Conservation (phyloP, 2,888 invertebrate species). For the Euplagia quadripunctaria region DNA sequence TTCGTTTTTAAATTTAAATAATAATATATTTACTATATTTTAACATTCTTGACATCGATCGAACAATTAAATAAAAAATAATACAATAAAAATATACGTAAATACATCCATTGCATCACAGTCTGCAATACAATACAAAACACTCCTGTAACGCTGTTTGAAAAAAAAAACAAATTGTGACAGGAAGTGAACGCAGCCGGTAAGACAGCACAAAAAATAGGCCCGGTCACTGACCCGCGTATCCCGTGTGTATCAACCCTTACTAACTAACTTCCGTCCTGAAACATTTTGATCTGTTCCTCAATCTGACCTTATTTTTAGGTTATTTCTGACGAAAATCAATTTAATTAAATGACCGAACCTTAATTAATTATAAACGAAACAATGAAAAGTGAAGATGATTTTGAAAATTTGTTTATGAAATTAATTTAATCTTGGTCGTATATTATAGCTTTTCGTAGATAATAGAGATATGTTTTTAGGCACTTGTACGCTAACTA, state of each 20-base stretch:
- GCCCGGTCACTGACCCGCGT: constrained; percentile 74
- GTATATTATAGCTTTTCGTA: too few relatives aligned
- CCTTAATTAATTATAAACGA: constrained; percentile 10
- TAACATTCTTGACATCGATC: too few relatives aligned
- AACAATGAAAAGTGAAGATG: not conserved
- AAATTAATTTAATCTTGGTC: not conserved
- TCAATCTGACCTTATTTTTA: constrained; percentile 39
- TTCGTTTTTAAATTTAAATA: too few relatives aligned
- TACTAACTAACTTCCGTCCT: constrained; percentile 52
- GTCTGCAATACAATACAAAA: constrained; percentile 56
- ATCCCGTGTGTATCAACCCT: constrained; percentile 62
- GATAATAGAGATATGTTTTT: too few relatives aligned
- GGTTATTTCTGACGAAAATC: constrained; percentile 20
- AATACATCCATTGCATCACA: constrained; percentile 37
- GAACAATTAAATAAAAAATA: too few relatives aligned
- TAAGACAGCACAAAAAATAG: constrained; percentile 69
- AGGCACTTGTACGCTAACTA: too few relatives aligned
- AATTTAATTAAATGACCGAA: constrained; percentile 28
- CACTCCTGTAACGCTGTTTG: constrained; percentile 72
- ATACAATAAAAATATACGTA: not conserved
- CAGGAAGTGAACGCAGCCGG: constrained; percentile 83
- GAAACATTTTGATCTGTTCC: constrained; percentile 42
- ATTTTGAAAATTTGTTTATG: not conserved
- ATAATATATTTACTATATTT: too few relatives aligned
- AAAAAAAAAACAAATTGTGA: constrained; percentile 81